phyloP scores from a whole-genome alignment of 53 echinoderm and acorn worm species.

The Antedon mediterranea region DNA sequence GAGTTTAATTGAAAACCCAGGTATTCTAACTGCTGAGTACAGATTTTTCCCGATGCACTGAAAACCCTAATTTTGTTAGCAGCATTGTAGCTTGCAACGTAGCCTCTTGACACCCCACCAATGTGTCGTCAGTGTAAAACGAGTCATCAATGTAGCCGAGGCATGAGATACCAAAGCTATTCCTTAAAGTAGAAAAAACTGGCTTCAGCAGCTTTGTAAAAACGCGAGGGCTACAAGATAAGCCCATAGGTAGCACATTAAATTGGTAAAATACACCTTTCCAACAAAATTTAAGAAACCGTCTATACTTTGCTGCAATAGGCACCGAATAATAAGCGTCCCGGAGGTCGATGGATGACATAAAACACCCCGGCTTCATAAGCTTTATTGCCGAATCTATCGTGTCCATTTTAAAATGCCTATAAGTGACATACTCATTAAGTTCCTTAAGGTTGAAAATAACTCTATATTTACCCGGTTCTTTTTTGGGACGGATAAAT shows the following conservation, averaged over 20 bases:
- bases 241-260: conserved; percentile 25
- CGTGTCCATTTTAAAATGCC: conserved; percentile 24
- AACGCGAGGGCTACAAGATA: conserved; percentile 15
- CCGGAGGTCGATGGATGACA: conserved; percentile 44
- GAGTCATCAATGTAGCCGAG: background rate
- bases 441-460: conserved; percentile 3
- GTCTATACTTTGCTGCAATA: conserved; percentile 7
- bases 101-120: background rate
- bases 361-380: conserved; percentile 9
- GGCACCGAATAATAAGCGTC: conserved; percentile 45
- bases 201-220: conserved; percentile 38
- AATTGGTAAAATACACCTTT: conserved; percentile 21
- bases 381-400: conserved; percentile 4
- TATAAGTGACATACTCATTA: background rate
- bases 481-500: conserved; percentile 18
- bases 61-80: background rate
- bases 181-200: background rate
- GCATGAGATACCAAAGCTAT: background rate
- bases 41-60: background rate
- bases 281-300: conserved; percentile 23
- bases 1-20: background rate
- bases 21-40: background rate
- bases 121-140: background rate
- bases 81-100: background rate
- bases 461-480: conserved; percentile 7